Evolutionary conservation across 1,140 invertebrate genomes (phyloP).

Genomic region (Ylistrum balloti): DNA sequence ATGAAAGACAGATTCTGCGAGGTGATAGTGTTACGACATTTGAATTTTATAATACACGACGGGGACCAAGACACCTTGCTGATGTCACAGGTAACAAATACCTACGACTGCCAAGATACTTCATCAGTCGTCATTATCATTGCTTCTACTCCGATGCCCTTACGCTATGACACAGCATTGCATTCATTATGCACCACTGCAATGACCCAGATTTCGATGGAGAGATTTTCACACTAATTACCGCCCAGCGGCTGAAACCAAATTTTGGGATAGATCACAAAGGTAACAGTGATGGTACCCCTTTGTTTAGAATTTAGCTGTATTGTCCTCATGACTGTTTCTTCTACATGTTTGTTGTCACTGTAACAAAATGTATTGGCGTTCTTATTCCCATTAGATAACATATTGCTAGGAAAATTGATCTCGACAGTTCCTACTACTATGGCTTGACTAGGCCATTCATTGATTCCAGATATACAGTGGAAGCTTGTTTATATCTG

Average conservation of each 20-base stretch:
- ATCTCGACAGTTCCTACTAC: not conserved
- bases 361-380: not conserved
- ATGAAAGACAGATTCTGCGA: not conserved
- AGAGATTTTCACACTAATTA: conserved; percentile 21
- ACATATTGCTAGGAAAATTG: conserved; percentile 12
- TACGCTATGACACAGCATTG: not conserved
- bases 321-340: not conserved
- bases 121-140: not conserved
- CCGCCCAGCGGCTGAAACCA: conserved; percentile 11
- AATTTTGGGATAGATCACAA: conserved; percentile 10
- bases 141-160: not conserved
- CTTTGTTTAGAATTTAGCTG: not conserved
- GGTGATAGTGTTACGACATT: not conserved
- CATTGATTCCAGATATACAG: conserved; percentile 28
- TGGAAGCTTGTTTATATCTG: not conserved
- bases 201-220: conserved; percentile 18
- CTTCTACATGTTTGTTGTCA: not conserved
- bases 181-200: conserved; percentile 24
- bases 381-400: conserved; percentile 18
- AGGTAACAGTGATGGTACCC: not conserved
- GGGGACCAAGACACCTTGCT: not conserved
- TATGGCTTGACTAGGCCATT: not conserved
- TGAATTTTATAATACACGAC: not conserved
- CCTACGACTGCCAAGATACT: not conserved
- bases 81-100: not conserved